Evolutionary conservation across 2,888 invertebrate genomes (phyloP).

Genomic region (Caenorhabditis sp.): DNA sequence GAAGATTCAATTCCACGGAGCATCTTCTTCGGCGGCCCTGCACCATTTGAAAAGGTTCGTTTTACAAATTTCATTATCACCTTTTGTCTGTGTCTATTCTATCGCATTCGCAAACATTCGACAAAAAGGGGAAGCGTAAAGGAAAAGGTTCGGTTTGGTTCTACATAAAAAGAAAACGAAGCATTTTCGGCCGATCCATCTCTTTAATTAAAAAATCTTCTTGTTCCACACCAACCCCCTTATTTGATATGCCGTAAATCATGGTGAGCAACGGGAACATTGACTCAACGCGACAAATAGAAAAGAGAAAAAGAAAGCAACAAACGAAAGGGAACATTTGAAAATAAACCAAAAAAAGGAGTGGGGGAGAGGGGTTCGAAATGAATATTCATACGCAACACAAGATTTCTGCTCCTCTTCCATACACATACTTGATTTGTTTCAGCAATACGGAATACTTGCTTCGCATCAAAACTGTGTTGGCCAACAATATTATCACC

Average conservation of each 20-base stretch:
- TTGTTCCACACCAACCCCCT: neutral
- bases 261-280: neutral
- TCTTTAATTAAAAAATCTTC: conserved; percentile 33
- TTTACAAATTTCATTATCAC: conserved; percentile 28
- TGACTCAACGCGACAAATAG: neutral
- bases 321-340: neutral
- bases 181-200: conserved; percentile 20
- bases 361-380: neutral
- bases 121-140: conserved; percentile 15
- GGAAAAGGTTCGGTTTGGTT: too few relatives aligned
- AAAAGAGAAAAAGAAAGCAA: neutral
- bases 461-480: conserved; percentile 72
- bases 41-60: conserved; percentile 72
- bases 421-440: neutral
- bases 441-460: conserved; percentile 77
- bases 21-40: conserved; percentile 68
- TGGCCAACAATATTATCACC: conserved; percentile 68
- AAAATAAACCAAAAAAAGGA: neutral
- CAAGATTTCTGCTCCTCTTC: neutral
- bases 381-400: conserved; percentile 18
- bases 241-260: conserved; percentile 25
- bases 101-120: conserved; percentile 4
- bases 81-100: neutral
- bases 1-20: conserved; percentile 72
- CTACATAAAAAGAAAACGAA: neutral